phyloP scores from a whole-genome alignment of 2,797 vertebrate genomes.

The Buceros bicornis region DNA sequence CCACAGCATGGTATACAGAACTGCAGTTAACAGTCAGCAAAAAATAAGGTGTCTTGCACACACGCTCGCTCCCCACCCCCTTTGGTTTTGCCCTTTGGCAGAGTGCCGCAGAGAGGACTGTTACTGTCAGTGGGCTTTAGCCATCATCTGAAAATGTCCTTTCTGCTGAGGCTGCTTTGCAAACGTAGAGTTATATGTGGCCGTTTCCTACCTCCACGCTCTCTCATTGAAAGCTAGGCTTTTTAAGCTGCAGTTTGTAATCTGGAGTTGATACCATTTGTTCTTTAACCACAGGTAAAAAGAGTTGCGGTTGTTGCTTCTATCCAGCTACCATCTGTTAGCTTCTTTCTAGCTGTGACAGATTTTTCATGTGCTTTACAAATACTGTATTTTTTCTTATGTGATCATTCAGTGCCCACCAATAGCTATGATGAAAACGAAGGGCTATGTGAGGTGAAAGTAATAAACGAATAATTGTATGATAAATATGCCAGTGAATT shows the following conservation, averaged over 20 bases:
- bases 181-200: background rate
- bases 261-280: background rate
- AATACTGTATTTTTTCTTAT: background rate
- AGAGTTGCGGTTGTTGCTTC: background rate
- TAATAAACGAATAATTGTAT: background rate
- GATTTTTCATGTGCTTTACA: background rate
- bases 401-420: background rate
- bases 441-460: background rate
- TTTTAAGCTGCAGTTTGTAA: background rate
- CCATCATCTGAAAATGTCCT: background rate
- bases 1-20: background rate
- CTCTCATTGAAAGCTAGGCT: background rate
- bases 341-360: background rate
- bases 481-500: background rate
- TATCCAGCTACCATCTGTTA: background rate
- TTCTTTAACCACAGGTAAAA: background rate
- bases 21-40: background rate
- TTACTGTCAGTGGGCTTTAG: background rate
- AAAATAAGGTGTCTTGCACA: background rate
- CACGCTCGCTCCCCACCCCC: no score
- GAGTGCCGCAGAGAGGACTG: background rate
- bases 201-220: background rate
- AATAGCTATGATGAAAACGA: background rate
- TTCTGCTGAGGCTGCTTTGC: background rate
- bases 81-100: background rate